Evolutionary conservation across 2,113 vertebrate species (phyloP).

Genomic region (Microcebus griseorufus): DNA sequence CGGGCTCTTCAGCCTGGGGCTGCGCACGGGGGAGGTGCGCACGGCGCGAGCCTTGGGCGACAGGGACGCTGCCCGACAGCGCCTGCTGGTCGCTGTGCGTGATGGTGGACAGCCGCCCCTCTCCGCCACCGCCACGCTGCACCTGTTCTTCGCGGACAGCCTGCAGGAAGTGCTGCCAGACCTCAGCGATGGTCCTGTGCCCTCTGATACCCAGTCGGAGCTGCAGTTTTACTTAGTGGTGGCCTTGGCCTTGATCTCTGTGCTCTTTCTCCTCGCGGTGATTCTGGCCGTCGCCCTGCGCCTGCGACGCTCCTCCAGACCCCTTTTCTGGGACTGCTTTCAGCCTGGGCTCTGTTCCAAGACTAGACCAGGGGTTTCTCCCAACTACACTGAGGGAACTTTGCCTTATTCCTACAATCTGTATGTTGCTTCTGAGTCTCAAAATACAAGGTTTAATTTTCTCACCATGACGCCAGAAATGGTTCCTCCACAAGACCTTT

Average conservation of each 20-base stretch:
- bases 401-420: slow-evolving; percentile 77
- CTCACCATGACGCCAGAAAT: slow-evolving; percentile 58
- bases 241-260: slow-evolving; percentile 67
- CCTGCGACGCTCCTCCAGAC: slow-evolving; percentile 54
- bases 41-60: background rate
- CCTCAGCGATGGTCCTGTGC: too few species aligned
- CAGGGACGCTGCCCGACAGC: too few species aligned
- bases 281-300: slow-evolving; percentile 59
- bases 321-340: slow-evolving; percentile 48
- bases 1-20: too few species aligned
- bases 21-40: too few species aligned
- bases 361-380: slow-evolving; percentile 25
- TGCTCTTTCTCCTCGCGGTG: slow-evolving; percentile 71
- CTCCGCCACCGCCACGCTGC: too few species aligned
- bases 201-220: too few species aligned
- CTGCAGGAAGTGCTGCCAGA: too few species aligned
- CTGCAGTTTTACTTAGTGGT: slow-evolving; percentile 77
- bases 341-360: slow-evolving; percentile 39
- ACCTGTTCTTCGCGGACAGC: too few species aligned
- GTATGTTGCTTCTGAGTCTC: slow-evolving; percentile 43
- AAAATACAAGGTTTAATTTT: slow-evolving; percentile 60
- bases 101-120: too few species aligned
- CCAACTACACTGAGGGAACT: slow-evolving; percentile 67
- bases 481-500: slow-evolving; percentile 43
- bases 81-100: too few species aligned